Evolutionary conservation across 1,140 invertebrate genomes (phyloP).

Genomic region (Caenorhabditis tropicalis): DNA sequence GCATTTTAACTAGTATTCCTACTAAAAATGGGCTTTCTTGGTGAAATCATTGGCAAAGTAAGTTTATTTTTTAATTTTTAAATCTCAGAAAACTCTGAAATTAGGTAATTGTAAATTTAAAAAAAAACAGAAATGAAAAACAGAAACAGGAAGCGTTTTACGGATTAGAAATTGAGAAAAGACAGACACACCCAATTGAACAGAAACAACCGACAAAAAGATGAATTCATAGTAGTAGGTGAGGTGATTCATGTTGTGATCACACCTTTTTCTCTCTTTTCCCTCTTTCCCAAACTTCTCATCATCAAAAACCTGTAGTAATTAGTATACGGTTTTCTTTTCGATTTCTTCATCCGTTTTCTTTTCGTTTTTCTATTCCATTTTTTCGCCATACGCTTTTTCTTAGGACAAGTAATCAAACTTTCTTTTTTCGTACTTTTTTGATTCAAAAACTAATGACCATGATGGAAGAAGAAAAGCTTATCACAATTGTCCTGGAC

Average conservation of each 20-base stretch:
- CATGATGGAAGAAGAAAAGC: neutral
- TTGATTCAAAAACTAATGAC: neutral
- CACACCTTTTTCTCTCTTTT: slow-evolving; percentile 6
- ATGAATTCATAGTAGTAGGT: slow-evolving; percentile 20
- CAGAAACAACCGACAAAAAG: neutral
- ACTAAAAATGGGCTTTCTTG: neutral
- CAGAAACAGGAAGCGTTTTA: no score
- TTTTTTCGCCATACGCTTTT: neutral
- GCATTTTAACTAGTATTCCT: slow-evolving; percentile 14
- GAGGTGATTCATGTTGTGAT: slow-evolving; percentile 35
- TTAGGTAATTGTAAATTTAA: neutral
- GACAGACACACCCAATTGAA: slow-evolving; percentile 24
- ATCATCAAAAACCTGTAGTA: slow-evolving; percentile 42
- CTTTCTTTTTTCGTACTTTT: neutral
- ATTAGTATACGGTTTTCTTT: slow-evolving; percentile 32
- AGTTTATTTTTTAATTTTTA: neutral
- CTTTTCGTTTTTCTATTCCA: neutral
- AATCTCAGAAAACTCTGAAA: neutral
- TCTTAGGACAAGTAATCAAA: neutral
- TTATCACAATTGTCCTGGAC: slow-evolving; percentile 3
- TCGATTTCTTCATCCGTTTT: neutral
- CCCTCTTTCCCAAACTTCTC: neutral
- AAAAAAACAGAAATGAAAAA: neutral
- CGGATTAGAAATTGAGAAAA: neutral
- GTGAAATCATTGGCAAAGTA: neutral